These are phyloP conservation scores for Thinocorus orbignyianus DNA, from an alignment of 2,113 vertebrate species.

Conservation along the genomic window DNA sequence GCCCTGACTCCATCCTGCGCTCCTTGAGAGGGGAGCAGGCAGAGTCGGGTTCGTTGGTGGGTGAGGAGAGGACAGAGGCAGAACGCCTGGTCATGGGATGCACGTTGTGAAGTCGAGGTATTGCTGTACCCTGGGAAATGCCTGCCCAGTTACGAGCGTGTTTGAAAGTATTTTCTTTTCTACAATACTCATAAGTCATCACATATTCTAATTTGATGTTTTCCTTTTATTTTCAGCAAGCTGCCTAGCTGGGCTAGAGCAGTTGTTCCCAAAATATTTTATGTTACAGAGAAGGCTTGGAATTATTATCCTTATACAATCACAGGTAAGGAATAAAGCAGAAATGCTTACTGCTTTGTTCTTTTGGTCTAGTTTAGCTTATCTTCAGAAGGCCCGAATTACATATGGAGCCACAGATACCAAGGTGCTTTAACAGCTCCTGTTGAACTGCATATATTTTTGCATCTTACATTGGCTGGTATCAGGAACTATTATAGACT, in stretches of 20 bases:
- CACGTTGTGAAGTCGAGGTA: not conserved
- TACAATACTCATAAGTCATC: not conserved
- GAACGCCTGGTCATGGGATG: not conserved
- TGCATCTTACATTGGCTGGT: not conserved
- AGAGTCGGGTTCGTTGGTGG: accelerated
- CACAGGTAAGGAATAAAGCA: constrained; percentile 84
- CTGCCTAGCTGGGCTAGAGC: constrained; percentile 96
- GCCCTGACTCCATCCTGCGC: not conserved
- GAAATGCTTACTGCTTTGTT: not conserved
- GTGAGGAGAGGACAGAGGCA: not conserved
- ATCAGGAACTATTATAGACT: not conserved
- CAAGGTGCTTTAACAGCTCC: not conserved
- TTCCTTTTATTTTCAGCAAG: constrained; percentile 83
- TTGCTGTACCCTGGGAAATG: not conserved
- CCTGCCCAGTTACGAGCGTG: not conserved
- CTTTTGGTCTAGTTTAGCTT: not conserved
- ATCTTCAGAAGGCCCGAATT: not conserved
- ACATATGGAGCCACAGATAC: not conserved
- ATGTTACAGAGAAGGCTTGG: constrained; percentile 98
- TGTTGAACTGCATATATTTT: not conserved
- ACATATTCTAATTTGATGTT: not conserved
- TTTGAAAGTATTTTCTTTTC: not conserved
- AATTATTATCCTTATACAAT: constrained; percentile 99
- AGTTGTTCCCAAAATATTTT: constrained; percentile 98
- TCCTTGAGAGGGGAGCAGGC: not conserved